A percentile compares a stretch with the other conserved stretches of the same genome.
These are phyloP conservation scores for Drosophila jambulina DNA, from an alignment of 1,140 invertebrate genomes.

Conservation along the genomic window DNA sequence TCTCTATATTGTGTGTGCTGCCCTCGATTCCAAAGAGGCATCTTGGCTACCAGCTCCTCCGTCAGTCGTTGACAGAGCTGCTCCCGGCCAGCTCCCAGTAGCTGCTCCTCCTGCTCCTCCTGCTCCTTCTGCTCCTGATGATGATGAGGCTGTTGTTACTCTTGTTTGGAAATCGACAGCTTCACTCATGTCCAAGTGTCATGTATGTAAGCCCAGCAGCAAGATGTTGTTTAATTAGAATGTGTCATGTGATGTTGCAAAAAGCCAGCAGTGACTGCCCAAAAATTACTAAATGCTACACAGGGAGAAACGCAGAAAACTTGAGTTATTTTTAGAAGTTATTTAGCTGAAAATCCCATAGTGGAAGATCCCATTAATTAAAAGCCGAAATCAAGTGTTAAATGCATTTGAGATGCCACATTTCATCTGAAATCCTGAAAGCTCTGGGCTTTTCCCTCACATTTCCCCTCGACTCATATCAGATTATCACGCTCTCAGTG, in stretches of 20 bases:
- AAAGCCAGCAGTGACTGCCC: neutral
- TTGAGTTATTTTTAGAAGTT: neutral
- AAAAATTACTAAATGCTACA: slow-evolving; percentile 1
- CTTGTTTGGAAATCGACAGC: slow-evolving; percentile 4
- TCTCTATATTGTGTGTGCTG: slow-evolving; percentile 3
- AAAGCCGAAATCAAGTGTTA: neutral
- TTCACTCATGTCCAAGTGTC: slow-evolving; percentile 13
- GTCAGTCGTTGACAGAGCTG: slow-evolving; percentile 1
- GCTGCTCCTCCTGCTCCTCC: neutral
- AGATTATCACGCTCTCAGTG: slow-evolving; percentile 6
- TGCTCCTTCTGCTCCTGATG: neutral
- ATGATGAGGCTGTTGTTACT: slow-evolving; percentile 5
- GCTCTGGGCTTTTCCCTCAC: neutral
- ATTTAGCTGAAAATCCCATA: neutral
- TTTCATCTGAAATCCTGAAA: neutral
- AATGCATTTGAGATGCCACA: neutral
- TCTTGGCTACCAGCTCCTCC: slow-evolving; percentile 4
- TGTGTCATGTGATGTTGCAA: slow-evolving; percentile 15
- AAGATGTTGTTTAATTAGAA: slow-evolving; percentile 17
- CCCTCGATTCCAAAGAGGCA: slow-evolving; percentile 8
- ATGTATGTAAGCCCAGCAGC: slow-evolving; percentile 1
- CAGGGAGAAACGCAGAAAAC: neutral
- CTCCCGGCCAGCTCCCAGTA: neutral
- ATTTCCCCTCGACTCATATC: neutral
- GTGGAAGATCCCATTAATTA: no score